Percentiles rank a stretch among this genome's conserved stretches.
phyloP scores from a whole-genome alignment of 1,140 invertebrate species.

The Caenorhabditis latens region DNA sequence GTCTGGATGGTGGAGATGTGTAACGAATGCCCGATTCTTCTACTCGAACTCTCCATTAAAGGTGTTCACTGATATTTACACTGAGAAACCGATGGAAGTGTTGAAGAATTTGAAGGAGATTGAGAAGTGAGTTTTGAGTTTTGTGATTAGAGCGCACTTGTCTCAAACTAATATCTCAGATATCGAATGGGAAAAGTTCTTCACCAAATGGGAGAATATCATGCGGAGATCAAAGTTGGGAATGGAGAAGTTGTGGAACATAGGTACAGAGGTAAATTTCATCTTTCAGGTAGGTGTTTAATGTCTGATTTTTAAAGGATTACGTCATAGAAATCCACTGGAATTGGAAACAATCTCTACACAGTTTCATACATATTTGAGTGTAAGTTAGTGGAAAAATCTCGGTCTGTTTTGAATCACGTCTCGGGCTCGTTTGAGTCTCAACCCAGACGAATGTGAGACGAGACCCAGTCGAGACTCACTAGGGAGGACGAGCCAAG shows the following conservation, averaged over 20 bases:
- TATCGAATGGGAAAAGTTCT: conserved; percentile 23
- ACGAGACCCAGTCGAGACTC: too few relatives aligned
- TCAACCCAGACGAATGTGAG: too few relatives aligned
- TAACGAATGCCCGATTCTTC: conserved; percentile 53
- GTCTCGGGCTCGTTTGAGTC: too few relatives aligned
- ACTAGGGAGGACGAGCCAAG: too few relatives aligned
- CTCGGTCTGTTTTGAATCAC: neutral
- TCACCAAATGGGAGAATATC: conserved; percentile 53
- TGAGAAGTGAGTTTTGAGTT: neutral
- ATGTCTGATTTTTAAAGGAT: neutral
- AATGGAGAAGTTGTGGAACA: conserved; percentile 3
- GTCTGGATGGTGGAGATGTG: conserved; percentile 61
- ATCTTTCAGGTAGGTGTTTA: too few relatives aligned
- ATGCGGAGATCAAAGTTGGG: conserved; percentile 52
- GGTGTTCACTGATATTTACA: neutral
- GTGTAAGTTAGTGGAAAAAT: neutral
- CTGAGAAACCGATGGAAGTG: neutral
- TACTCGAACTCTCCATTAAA: conserved; percentile 32
- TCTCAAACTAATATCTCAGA: neutral
- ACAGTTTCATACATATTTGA: conserved; percentile 28
- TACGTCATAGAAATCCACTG: conserved; percentile 35
- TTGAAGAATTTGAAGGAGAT: conserved; percentile 17
- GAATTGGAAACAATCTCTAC: conserved; percentile 4
- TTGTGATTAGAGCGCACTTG: neutral
- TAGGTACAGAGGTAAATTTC: conserved; percentile 45